Evolutionary conservation across 2,797 vertebrate genomes (phyloP), one percentile per base, ranked within the genome.

Genomic region (Chelon auratus): DNA sequence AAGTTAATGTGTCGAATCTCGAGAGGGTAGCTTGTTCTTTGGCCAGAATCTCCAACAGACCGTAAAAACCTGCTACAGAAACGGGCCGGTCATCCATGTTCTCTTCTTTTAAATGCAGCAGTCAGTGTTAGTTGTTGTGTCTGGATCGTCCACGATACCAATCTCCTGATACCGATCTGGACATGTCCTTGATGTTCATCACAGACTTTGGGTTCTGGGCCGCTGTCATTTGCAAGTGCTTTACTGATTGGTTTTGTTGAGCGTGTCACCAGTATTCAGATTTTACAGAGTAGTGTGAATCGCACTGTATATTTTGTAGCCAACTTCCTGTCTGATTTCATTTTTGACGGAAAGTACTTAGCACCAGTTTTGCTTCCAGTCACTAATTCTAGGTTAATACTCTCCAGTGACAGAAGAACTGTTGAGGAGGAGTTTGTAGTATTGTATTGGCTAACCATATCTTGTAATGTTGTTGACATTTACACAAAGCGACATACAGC

Each of bases 401-500:
- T 48, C 8, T 48, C 47, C 10, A 3, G 20, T 48, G n/a, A 10
- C 18, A 9, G 10, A 12, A 50, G 11, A 47, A 17, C 17, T 18
- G 4, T 13, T 55, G 17, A 57, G 37, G 14, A 33, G 20, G 20
- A 26, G 12, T 60, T 60, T 52, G 1, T 9, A 53, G 30, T n/a
- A 15, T 48, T 50, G 24, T 33, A 36, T 45, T 4, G 18, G 2
- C 36, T 52, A 30, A 4, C 12, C 43, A 17, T 62, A 17, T 54
- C 59, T 53, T 9, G 4, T 62, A 10, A 57, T 52, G 20, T 36
- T 75, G 43, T 48, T 60, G 18, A 22, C 39, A 72, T 30, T 33
- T 20, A 47, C 63, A 30, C 12, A 56, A 42, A 57, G 22, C 50
- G 26, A 48, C 5, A 43, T 26, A 15, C 20, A 62, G 8, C n/a